Base-by-base conservation (phyloP, 2,888 invertebrate species). In the Cloeon dipterum region DNA sequence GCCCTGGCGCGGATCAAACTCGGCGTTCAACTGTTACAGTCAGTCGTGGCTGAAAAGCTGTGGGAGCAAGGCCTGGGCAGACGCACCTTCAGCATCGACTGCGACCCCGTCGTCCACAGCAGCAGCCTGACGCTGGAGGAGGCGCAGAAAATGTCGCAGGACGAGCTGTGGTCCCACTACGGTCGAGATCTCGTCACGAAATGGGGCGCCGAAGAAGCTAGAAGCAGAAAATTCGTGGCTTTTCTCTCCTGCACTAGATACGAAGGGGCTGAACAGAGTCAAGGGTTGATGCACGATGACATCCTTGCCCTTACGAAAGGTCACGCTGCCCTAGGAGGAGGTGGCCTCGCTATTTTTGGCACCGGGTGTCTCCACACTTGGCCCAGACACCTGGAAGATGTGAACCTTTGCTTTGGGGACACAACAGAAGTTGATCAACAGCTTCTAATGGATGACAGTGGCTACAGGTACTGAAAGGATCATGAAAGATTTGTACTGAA, bases 271-370 rank as follows among this genome's bases (percentile, higher is more conserved):
- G 8, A 14, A n/a, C 5, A 11, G 7, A 14, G 5, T 16, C 17
- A 7, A 8, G n/a, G 16, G 17, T 8, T 18, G 4, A 5, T 14
- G 4, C 19, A 19, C 19, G 20, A 34, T 18, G 19, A 4, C n/a
- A 19, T 34, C 7, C 20, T 73, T 46, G 62, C 65, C 2, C 61
- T 74, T 43, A 73, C 78, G 5, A 69, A 74, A 51, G 85, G 74
- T 1, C 78, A 88, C 54, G 81, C 81, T n/a, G 89, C 91, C 1
- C 61, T 91, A 40, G 91, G 91, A 26, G 81, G 83, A 13, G 91
- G 91, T 19, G 89, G 89, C 1, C 59, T 94, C 41, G 93, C 91
- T 5, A 58, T 93, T 11, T 82, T 91, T 52, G 88, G 91, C 5
- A 81, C 83, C 0, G 88, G 76, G 1, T 86, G 81, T 50, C 65